Evolutionary conservation across 1,140 invertebrate species (phyloP), one percentile per base, ranked within the genome.

Genomic region (Hycleus cichorii): DNA sequence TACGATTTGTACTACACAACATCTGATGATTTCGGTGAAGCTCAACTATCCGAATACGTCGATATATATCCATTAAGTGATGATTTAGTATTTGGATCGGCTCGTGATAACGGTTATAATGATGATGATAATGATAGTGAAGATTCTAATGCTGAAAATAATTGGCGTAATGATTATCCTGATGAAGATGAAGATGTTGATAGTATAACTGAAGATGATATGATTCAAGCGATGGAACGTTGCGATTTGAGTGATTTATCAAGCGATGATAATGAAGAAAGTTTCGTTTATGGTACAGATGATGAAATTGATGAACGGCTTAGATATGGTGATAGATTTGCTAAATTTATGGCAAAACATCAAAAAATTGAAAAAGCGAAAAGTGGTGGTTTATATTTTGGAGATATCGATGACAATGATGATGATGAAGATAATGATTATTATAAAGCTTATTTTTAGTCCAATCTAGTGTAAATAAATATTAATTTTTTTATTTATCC

Each of bases 101-200:
- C 75, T 54, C 62, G 74, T 58, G 75, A 78, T 46, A 72, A 75
- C 66, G 72, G 71, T 8, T 45, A 60, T 39, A 57, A 64, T 43
- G 49, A 51, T 52, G 74, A 66, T 12, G 63, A 76, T 60, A 67
- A 64, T 39, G 69, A 74, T 40, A 78, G 78, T 70, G 80, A 72
- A 47, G 72, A 82, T 70, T 81, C 79, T 0, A 82, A 82, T 74
- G 77, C 77, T 60, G 80, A 82, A 69, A 78, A 77, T 64, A 75
- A 81, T 64, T 80, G 76, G 74, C 71, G 76, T 26, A 82, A 82
- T 72, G 79, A 81, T 38, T 82, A 82, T 62, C 80, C 80, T 12
- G 79, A 81, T 62, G 78, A 78, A 58, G 74, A 74, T 1, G 79
- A 32, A 32, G 32, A 81, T 45, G 64, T 73, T 9, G 77, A 78